These are phyloP conservation scores for Acheta domesticus DNA, from an alignment of 2,888 invertebrate species.

Conservation along the genomic window DNA sequence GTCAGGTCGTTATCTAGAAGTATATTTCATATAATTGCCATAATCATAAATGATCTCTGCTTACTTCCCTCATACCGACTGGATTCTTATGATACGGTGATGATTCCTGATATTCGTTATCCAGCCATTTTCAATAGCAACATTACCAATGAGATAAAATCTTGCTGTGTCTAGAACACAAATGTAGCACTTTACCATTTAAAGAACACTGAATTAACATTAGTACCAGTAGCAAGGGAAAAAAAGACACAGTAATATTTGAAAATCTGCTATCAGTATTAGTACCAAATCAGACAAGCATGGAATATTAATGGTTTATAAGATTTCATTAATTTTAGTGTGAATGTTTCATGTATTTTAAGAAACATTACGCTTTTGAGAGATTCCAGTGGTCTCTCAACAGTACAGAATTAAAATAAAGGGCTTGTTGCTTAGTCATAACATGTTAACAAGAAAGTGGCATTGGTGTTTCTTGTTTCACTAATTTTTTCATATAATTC, in stretches of 20 bases:
- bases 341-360: too few species aligned
- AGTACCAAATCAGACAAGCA: neutral
- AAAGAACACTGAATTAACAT: neutral
- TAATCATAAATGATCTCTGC: neutral
- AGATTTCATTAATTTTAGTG: too few species aligned
- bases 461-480: too few species aligned
- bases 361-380: too few species aligned
- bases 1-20: constrained; percentile 37
- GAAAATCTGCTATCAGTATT: neutral
- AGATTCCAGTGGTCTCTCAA: too few species aligned
- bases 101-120: neutral
- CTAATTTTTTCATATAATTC: too few species aligned
- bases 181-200: neutral
- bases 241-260: neutral
- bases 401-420: too few species aligned
- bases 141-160: constrained; percentile 3
- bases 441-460: too few species aligned
- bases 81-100: neutral
- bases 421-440: too few species aligned
- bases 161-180: neutral
- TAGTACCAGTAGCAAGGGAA: neutral
- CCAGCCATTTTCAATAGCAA: neutral
- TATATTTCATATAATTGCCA: neutral
- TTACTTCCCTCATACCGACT: neutral
- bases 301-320: neutral